Evolutionary conservation across 2,113 vertebrate species (phyloP).

Genomic region (Chaetura pelagica): DNA sequence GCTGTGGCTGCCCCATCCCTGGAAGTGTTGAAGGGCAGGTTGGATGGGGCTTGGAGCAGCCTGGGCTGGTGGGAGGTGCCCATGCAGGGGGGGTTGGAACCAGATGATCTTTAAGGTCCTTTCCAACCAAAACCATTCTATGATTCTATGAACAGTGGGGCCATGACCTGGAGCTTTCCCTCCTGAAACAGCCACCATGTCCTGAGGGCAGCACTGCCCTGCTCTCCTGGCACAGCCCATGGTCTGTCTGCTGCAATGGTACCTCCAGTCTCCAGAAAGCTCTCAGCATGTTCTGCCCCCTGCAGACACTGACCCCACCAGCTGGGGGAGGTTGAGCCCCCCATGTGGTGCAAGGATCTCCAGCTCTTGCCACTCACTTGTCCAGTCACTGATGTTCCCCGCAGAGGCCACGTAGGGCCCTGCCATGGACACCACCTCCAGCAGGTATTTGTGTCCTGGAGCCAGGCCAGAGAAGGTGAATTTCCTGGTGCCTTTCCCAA

Average conservation of each 20-base stretch:
- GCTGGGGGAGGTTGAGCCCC: not conserved
- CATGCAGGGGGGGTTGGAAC: too few relatives aligned
- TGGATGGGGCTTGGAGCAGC: too few relatives aligned
- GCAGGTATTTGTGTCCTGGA: slow-evolving; percentile 63
- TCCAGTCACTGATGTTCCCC: slow-evolving; percentile 68
- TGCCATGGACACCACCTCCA: slow-evolving; percentile 40
- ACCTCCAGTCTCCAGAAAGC: not conserved
- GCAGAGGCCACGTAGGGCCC: slow-evolving; percentile 44
- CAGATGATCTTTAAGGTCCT: too few relatives aligned
- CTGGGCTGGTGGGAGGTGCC: too few relatives aligned
- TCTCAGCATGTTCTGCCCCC: not conserved
- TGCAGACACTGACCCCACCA: accelerated
- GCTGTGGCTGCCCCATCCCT: too few relatives aligned
- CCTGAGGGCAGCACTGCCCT: not conserved
- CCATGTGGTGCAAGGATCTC: not conserved
- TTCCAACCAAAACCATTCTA: too few relatives aligned
- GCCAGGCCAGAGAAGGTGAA: slow-evolving; percentile 64
- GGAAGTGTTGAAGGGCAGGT: too few relatives aligned
- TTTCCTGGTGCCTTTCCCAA: slow-evolving; percentile 51
- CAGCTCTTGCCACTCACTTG: slow-evolving; percentile 50
- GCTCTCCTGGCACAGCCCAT: not conserved
- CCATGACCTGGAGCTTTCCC: not conserved
- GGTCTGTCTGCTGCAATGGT: not conserved
- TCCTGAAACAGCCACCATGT: not conserved
- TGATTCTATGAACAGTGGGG: not conserved